Conservation (phyloP, 2,888 invertebrate species). For the Agrotis puta region DNA sequence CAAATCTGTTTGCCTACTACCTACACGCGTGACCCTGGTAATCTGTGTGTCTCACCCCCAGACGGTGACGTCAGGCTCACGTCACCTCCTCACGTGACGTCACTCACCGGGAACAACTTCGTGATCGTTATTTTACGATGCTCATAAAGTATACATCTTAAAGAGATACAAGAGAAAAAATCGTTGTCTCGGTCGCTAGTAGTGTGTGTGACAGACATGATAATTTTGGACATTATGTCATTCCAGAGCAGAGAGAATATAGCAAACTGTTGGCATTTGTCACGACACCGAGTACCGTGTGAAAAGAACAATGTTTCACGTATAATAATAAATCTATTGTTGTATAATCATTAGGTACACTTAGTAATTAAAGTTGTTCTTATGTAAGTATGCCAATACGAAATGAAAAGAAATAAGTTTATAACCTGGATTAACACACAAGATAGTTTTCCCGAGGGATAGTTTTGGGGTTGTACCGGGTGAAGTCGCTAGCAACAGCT, state of each 20-base stretch:
- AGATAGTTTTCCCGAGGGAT: too few species aligned
- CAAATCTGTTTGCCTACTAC: conserved; percentile 24
- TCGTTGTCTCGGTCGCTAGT: conserved; percentile 7
- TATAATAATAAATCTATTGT: background rate
- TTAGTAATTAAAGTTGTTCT: background rate
- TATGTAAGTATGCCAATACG: too few species aligned
- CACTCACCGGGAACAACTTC: conserved; percentile 27
- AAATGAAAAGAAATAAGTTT: too few species aligned
- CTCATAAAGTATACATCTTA: conserved; percentile 24
- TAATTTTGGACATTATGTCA: conserved; percentile 49
- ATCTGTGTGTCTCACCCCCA: conserved; percentile 34
- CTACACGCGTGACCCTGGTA: conserved; percentile 30
- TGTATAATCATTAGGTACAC: conserved; percentile 2
- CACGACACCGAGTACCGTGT: conserved; percentile 1
- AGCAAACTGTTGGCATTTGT: conserved; percentile 16
- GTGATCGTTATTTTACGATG: conserved; percentile 40
- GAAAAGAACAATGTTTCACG: conserved; percentile 13
- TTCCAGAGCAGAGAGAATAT: conserved; percentile 13
- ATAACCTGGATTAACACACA: too few species aligned
- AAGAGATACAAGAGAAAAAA: background rate
- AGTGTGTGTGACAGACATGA: conserved; percentile 10
- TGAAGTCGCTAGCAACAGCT: too few species aligned
- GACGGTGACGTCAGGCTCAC: conserved; percentile 55
- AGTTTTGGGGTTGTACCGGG: too few species aligned
- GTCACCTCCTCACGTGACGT: conserved; percentile 54